Percentiles rank a stretch among this genome's conserved stretches.
Conservation (phyloP, 2,888 invertebrate species). For the Hyles lineata region DNA sequence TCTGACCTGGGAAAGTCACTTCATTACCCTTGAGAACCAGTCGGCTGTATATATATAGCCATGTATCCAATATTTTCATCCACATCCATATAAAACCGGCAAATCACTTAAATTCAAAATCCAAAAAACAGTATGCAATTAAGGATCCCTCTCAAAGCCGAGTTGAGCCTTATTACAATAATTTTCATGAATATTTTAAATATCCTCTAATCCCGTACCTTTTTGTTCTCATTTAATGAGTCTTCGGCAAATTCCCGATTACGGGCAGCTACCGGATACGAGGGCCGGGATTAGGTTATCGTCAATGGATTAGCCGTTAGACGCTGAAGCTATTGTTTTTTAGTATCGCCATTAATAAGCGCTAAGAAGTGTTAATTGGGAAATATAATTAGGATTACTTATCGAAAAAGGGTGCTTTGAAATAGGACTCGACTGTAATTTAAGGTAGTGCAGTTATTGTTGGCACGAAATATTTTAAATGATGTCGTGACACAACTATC, state of each 20-base stretch:
- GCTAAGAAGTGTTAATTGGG: no score
- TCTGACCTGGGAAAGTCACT: no score
- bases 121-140: conserved; percentile 10
- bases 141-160: conserved; percentile 1
- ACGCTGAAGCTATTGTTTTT: conserved; percentile 23
- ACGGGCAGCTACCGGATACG: conserved; percentile 34
- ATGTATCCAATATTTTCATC: not conserved
- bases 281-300: conserved; percentile 50
- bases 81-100: not conserved
- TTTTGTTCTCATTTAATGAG: conserved; percentile 53
- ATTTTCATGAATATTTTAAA: conserved; percentile 36
- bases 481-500: no score
- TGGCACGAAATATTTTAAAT: no score
- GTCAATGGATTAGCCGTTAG: conserved; percentile 48
- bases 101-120: not conserved
- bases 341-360: not conserved
- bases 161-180: conserved; percentile 19
- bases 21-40: no score
- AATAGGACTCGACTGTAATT: no score
- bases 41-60: no score
- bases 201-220: conserved; percentile 36
- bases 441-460: no score
- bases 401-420: no score
- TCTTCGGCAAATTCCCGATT: conserved; percentile 55
- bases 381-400: no score